phyloP scores from a whole-genome alignment of 1,140 invertebrate genomes.

The Helicoverpa armigera region DNA sequence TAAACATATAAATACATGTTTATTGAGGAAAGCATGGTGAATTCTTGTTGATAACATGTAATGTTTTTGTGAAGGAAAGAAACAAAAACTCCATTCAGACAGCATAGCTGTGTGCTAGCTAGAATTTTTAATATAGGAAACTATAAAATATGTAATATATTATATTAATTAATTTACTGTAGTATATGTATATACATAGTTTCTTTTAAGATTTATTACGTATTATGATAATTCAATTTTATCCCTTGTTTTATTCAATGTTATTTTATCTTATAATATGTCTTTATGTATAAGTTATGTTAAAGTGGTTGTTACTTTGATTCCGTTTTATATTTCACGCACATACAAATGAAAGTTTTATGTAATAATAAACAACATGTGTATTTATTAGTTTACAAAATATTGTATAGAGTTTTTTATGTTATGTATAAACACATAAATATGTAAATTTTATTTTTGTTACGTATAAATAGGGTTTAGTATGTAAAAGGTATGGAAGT shows the following conservation, averaged over 20 bases:
- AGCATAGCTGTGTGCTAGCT: not conserved
- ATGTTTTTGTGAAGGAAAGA: not conserved
- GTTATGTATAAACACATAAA: slow-evolving; percentile 31
- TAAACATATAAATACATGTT: too few relatives aligned
- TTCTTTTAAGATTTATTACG: slow-evolving; percentile 11
- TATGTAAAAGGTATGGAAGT: not conserved
- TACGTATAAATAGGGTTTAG: not conserved
- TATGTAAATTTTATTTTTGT: slow-evolving; percentile 29
- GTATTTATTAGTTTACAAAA: slow-evolving; percentile 23
- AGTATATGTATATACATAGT: not conserved
- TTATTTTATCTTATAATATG: not conserved
- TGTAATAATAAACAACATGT: not conserved
- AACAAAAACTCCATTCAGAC: not conserved
- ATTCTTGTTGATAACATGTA: not conserved
- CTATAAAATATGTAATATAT: slow-evolving; percentile 8
- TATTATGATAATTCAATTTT: not conserved
- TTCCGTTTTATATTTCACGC: not conserved
- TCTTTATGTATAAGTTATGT: not conserved
- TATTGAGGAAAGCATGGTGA: too few relatives aligned
- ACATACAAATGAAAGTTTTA: not conserved
- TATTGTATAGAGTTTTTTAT: slow-evolving; percentile 15
- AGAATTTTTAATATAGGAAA: not conserved
- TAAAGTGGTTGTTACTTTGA: not conserved
- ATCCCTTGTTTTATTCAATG: not conserved
- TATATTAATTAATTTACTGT: not conserved